A percentile compares a stretch with the other conserved stretches of the same genome.
Evolutionary conservation across 2,888 invertebrate genomes (phyloP).

Genomic region (Choreutis nemorana): DNA sequence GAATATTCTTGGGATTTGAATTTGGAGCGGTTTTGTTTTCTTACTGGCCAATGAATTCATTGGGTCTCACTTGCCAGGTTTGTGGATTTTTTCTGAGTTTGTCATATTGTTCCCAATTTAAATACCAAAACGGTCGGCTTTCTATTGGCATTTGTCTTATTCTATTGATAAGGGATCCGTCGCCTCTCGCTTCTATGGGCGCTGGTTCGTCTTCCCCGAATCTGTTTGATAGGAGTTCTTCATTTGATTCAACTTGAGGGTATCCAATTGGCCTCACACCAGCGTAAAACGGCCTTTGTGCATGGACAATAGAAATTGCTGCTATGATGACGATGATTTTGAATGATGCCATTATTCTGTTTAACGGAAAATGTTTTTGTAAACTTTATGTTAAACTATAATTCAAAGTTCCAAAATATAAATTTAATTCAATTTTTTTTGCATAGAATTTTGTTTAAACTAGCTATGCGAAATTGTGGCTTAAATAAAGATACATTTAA

Average conservation of each 20-base stretch:
- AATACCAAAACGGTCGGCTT: constrained; percentile 71
- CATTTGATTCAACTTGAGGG: constrained; percentile 57
- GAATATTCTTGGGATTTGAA: too few species aligned
- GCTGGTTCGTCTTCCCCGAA: constrained; percentile 51
- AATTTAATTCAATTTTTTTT: too few species aligned
- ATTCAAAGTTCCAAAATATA: too few species aligned
- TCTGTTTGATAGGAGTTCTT: constrained; percentile 41
- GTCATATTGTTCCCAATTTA: constrained; percentile 71
- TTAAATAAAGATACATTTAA: too few species aligned
- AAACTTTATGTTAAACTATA: too few species aligned
- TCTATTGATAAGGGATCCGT: constrained; percentile 61
- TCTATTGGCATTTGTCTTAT: constrained; percentile 68
- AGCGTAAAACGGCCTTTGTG: constrained; percentile 73
- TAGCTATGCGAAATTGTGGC: too few species aligned
- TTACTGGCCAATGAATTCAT: constrained; percentile 16
- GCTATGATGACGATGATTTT: constrained; percentile 25
- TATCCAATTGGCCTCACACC: constrained; percentile 66
- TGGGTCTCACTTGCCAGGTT: constrained; percentile 31
- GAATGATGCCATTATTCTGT: constrained; percentile 24
- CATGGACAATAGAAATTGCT: constrained; percentile 26
- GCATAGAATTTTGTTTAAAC: constrained; percentile 5
- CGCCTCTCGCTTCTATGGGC: constrained; percentile 69
- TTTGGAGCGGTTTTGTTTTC: too few species aligned
- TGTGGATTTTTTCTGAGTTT: constrained; percentile 44
- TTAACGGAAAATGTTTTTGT: too few species aligned